A percentile compares a stretch with the other conserved stretches of the same genome.
phyloP scores from a whole-genome alignment of 1,140 invertebrate species.

The Ridgeia piscesae region DNA sequence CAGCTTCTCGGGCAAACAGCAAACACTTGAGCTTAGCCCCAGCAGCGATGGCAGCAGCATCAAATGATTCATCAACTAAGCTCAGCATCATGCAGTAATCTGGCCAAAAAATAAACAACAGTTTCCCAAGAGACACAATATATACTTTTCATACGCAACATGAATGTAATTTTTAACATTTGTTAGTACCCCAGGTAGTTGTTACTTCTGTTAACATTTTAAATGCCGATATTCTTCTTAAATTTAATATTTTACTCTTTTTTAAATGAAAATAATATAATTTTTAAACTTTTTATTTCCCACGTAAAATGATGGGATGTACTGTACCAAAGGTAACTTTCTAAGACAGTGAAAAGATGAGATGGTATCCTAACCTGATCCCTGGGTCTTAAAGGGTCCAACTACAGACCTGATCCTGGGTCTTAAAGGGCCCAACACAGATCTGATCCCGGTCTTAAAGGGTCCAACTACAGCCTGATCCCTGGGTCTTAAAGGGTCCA shows the following conservation, averaged over 20 bases:
- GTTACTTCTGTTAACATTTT: too few species aligned
- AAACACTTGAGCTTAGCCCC: constrained; percentile 34
- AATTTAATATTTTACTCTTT: too few species aligned
- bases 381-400: neutral
- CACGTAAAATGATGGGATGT: too few species aligned
- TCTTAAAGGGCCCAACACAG: neutral
- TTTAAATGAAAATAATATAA: too few species aligned
- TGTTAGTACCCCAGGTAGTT: too few species aligned
- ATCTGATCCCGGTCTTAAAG: neutral
- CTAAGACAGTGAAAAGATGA: neutral
- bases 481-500: neutral
- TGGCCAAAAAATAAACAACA: constrained; percentile 22
- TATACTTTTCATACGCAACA: too few species aligned
- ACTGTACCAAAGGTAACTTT: neutral
- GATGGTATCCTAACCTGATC: neutral
- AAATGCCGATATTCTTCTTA: too few species aligned
- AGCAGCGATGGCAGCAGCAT: neutral
- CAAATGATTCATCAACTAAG: constrained; percentile 27
- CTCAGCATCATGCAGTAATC: constrained; percentile 32
- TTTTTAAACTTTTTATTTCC: neutral
- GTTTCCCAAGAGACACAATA: neutral
- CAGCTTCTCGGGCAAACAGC: constrained; percentile 29
- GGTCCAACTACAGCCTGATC: too few species aligned
- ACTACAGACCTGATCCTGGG: too few species aligned
- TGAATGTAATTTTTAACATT: too few species aligned